Conservation (phyloP, 2,888 invertebrate species). For the Brachyopa scutellaris region DNA sequence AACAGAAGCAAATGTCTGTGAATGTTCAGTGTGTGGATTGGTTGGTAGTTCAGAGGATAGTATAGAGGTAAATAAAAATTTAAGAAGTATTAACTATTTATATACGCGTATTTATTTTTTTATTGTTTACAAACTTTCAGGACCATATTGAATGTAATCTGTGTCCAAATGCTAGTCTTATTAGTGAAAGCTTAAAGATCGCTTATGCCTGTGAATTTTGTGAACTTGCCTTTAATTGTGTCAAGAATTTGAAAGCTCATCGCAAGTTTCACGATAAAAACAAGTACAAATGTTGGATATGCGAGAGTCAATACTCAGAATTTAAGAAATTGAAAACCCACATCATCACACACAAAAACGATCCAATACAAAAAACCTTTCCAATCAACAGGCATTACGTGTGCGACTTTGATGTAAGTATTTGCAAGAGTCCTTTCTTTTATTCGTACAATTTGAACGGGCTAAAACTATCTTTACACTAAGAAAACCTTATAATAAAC, state of each 20-base stretch:
- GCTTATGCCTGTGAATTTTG: slow-evolving; percentile 79
- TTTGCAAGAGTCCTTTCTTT: background rate
- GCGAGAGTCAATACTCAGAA: slow-evolving; percentile 56
- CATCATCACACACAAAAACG: slow-evolving; percentile 74
- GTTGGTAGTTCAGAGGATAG: slow-evolving; percentile 74
- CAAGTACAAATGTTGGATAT: slow-evolving; percentile 62
- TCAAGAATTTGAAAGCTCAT: slow-evolving; percentile 75
- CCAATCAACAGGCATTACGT: slow-evolving; percentile 74
- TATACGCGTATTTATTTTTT: background rate
- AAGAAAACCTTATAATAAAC: no score
- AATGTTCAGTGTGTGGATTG: slow-evolving; percentile 77
- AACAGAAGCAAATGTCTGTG: slow-evolving; percentile 47
- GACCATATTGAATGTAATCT: slow-evolving; percentile 37
- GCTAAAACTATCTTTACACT: no score
- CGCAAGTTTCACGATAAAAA: slow-evolving; percentile 74
- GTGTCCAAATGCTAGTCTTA: slow-evolving; percentile 27
- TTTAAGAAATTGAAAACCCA: slow-evolving; percentile 72
- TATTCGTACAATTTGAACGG: no score
- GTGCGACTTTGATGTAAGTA: slow-evolving; percentile 77
- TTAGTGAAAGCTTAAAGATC: slow-evolving; percentile 43
- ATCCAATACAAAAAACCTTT: slow-evolving; percentile 66
- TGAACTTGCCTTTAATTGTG: slow-evolving; percentile 76
- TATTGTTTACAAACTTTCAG: slow-evolving; percentile 32
- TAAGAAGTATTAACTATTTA: no score
- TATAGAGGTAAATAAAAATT: slow-evolving; percentile 72